Evolutionary conservation across 2,113 vertebrate species (phyloP), one percentile per base, ranked within the genome.

Genomic region (Phycodurus eques): DNA sequence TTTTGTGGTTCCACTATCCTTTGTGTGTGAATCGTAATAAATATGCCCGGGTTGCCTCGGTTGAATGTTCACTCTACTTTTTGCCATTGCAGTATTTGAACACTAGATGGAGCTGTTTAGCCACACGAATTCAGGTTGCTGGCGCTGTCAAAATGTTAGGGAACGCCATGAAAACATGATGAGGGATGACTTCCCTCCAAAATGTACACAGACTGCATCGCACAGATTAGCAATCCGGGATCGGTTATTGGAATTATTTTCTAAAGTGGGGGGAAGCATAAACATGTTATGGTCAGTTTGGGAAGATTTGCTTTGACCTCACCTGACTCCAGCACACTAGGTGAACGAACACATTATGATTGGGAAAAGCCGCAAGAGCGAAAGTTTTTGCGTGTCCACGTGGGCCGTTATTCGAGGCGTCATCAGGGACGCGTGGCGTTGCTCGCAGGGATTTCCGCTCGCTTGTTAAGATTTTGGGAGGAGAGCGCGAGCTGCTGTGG

Each of bases 81-180:
- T 22, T 80, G 85, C 77, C 83, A 79, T 78, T 79, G 4, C 66
- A 12, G 12, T 20, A 1, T 65, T 1, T 74, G 53, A 22, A 86
- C 90, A 82, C 87, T 88, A 88, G 90, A 85, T 89, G 87, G 3
- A 8, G 65, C 73, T 67, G 77, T 27, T 53, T 60, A 57, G 22
- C 67, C 77, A 85, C 44, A 22, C 31, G 73, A n/a, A 43, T 19
- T n/a, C 9, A 57, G 0, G 1, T 2, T 3, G n/a, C 13, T 12
- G 51, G 27, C 49, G 1, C 49, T 3, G 35, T 39, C 35, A 39
- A 39, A 39, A 14, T 27, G 1, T 57, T 54, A 14, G 44, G 35
- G 76, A 61, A 42, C 80, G 74, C 72, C 22, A 67, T 75, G 49
- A 72, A 68, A 70, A 70, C 56, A 67, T 80, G 75, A 75, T 72